These are phyloP conservation scores for Periophthalmus magnuspinnatus DNA, from an alignment of 2,797 vertebrate species.

Conservation along the genomic window DNA sequence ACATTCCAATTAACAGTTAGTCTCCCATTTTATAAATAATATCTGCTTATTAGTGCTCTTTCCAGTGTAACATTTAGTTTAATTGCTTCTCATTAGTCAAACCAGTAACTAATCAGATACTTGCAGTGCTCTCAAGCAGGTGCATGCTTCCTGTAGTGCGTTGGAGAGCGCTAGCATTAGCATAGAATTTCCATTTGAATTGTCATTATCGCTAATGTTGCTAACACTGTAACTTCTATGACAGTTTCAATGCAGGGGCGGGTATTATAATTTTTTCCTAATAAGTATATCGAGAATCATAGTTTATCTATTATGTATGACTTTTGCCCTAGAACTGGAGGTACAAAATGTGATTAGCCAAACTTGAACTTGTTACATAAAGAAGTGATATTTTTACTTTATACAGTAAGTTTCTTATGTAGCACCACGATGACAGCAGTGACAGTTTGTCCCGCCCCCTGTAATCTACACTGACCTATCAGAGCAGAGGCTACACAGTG, in stretches of 20 bases:
- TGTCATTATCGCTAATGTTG: constrained; percentile 32
- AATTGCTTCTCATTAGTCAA: constrained; percentile 5
- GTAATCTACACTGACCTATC: constrained; percentile 69
- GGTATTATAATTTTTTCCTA: no score
- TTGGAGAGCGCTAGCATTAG: constrained; percentile 16
- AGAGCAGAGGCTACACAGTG: constrained; percentile 45
- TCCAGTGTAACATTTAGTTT: neutral
- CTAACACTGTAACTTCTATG: neutral
- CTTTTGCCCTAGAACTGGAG: no score
- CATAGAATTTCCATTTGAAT: constrained; percentile 54
- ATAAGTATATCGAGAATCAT: no score
- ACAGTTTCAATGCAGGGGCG: neutral
- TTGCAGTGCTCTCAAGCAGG: neutral
- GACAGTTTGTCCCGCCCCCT: constrained; percentile 58
- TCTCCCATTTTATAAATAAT: neutral
- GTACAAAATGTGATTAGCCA: no score
- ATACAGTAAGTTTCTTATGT: neutral
- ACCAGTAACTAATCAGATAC: constrained; percentile 5
- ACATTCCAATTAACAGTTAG: no score
- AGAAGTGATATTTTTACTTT: neutral
- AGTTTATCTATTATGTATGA: no score
- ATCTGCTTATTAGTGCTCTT: neutral
- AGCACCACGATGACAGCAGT: constrained; percentile 41
- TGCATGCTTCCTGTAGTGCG: constrained; percentile 12
- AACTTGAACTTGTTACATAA: neutral